These are phyloP conservation scores for Mesorhabditis sp. DNA, from an alignment of 2,888 invertebrate species.

Conservation along the genomic window DNA sequence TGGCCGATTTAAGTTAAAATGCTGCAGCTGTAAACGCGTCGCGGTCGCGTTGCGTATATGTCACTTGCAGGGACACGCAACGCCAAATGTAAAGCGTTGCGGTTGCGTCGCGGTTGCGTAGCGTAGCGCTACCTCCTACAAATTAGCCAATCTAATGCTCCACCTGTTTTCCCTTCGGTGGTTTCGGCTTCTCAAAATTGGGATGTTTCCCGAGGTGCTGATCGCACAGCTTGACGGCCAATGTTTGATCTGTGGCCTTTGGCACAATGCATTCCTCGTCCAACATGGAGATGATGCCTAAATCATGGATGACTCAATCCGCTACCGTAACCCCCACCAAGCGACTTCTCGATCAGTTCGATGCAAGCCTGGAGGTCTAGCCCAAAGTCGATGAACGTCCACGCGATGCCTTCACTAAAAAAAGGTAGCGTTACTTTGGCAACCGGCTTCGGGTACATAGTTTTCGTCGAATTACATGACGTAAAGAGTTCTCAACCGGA, in stretches of 20 bases:
- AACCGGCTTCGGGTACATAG: too few species aligned
- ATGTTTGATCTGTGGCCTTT: conserved; percentile 97
- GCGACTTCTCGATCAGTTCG: conserved; percentile 84
- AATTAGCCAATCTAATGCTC: background rate
- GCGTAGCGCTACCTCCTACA: background rate
- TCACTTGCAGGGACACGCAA: too few species aligned
- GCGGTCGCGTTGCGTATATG: too few species aligned
- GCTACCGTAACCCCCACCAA: background rate
- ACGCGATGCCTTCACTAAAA: conserved; percentile 72
- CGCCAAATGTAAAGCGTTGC: too few species aligned
- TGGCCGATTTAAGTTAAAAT: too few species aligned
- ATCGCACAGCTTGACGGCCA: conserved; percentile 96
- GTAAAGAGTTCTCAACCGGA: too few species aligned
- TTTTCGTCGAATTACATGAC: too few species aligned
- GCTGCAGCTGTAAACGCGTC: too few species aligned
- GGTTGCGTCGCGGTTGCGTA: too few species aligned
- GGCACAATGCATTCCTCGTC: conserved; percentile 99
- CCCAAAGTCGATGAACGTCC: conserved; percentile 95
- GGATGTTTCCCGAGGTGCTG: conserved; percentile 93
- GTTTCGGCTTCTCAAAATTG: conserved; percentile 90
- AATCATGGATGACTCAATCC: conserved; percentile 8
- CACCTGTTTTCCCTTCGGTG: conserved; percentile 65
- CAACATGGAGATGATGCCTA: conserved; percentile 69
- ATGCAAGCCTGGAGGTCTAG: conserved; percentile 94
- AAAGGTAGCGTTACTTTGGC: too few species aligned